phyloP scores from a whole-genome alignment of 2,888 invertebrate genomes.

The Spicauda simplicius region DNA sequence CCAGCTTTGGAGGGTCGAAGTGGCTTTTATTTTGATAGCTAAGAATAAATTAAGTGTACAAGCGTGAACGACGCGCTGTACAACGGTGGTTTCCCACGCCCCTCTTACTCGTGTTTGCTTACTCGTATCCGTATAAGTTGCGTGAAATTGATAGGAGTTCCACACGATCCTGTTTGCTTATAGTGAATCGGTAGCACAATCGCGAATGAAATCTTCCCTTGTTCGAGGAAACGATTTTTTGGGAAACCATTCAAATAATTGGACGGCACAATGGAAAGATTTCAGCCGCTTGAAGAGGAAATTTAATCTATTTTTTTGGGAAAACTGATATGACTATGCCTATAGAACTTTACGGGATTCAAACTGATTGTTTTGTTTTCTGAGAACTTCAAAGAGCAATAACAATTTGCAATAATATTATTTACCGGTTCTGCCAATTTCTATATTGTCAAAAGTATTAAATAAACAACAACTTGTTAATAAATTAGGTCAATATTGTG shows the following conservation, averaged over 20 bases:
- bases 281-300: slow-evolving; percentile 24
- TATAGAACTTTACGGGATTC: slow-evolving; percentile 27
- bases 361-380: slow-evolving; percentile 9
- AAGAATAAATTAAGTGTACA: slow-evolving; percentile 32
- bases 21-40: slow-evolving; percentile 30
- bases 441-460: neutral
- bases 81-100: slow-evolving; percentile 44
- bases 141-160: slow-evolving; percentile 73
- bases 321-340: slow-evolving; percentile 34
- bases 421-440: neutral
- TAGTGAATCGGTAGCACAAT: slow-evolving; percentile 51
- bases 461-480: neutral
- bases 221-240: slow-evolving; percentile 36
- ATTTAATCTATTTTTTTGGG: slow-evolving; percentile 34
- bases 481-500: neutral
- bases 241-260: slow-evolving; percentile 39
- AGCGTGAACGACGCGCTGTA: slow-evolving; percentile 9
- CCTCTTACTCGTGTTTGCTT: slow-evolving; percentile 56
- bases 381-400: neutral
- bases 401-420: neutral
- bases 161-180: slow-evolving; percentile 60
- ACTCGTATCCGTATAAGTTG: slow-evolving; percentile 64
- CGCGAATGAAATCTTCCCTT: slow-evolving; percentile 31
- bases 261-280: slow-evolving; percentile 36
- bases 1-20: neutral